Evolutionary conservation across 2,113 vertebrate genomes (phyloP).

Genomic region (Pelobates fuscus): DNA sequence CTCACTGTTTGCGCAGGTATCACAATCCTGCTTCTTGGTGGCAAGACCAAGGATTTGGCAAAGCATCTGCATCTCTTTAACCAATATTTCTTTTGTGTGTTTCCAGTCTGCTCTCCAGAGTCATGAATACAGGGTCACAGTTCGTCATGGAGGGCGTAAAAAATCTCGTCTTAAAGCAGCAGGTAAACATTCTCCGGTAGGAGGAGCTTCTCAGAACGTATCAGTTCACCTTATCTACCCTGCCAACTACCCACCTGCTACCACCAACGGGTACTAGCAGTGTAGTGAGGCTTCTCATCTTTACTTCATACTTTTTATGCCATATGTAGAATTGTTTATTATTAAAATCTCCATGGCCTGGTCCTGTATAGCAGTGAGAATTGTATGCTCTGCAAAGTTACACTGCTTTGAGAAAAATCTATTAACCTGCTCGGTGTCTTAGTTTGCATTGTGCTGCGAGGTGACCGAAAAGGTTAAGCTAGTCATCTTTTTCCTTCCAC

Average conservation of each 20-base stretch:
- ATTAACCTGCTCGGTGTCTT: neutral
- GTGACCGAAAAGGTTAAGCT: slow-evolving; percentile 20
- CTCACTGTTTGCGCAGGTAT: slow-evolving; percentile 5
- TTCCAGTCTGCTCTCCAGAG: slow-evolving; percentile 88
- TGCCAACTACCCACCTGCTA: neutral
- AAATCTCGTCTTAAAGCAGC: slow-evolving; percentile 95
- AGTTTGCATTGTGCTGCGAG: neutral
- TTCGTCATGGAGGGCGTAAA: slow-evolving; percentile 99
- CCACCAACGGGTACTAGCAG: neutral
- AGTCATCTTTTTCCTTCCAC: slow-evolving; percentile 32
- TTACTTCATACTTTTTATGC: neutral
- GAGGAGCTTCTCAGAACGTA: neutral
- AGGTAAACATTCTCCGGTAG: slow-evolving; percentile 71
- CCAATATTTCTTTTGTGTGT: slow-evolving; percentile 45
- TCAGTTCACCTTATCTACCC: neutral
- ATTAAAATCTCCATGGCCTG: neutral
- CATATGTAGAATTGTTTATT: neutral
- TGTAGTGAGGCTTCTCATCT: neutral
- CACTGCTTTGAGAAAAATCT: neutral
- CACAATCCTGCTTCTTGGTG: slow-evolving; percentile 3
- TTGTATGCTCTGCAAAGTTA: neutral
- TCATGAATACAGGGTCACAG: slow-evolving; percentile 97
- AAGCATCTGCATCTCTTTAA: slow-evolving; percentile 11
- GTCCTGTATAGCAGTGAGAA: neutral
- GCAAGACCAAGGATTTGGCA: neutral